Evolutionary conservation across 2,888 invertebrate genomes (phyloP).

Genomic region (Hypercompe scribonia): DNA sequence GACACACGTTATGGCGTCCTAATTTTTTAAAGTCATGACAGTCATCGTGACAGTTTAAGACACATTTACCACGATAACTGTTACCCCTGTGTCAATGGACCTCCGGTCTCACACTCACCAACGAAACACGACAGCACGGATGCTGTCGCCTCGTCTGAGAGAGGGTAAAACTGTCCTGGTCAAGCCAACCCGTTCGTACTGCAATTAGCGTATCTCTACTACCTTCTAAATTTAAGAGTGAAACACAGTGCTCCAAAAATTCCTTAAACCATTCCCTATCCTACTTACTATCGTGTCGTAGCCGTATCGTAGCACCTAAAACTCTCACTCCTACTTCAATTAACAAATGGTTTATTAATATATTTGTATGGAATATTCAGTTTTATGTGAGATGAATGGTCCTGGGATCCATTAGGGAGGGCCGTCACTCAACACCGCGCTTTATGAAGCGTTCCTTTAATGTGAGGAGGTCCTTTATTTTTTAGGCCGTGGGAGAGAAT

Average conservation of each 20-base stretch:
- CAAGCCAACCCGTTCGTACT: no score
- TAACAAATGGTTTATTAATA: slow-evolving; percentile 37
- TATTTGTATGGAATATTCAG: slow-evolving; percentile 43
- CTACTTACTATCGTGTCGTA: slow-evolving; percentile 11
- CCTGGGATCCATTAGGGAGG: slow-evolving; percentile 54
- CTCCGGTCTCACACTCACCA: no score
- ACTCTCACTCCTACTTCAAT: slow-evolving; percentile 26
- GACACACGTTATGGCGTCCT: no score
- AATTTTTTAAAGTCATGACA: no score
- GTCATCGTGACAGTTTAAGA: no score
- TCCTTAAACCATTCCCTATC: not conserved
- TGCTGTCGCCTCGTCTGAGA: no score
- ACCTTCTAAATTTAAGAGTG: not conserved
- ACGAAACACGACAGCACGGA: no score
- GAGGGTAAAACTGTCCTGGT: no score
- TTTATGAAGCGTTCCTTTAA: slow-evolving; percentile 42
- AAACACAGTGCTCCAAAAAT: no score
- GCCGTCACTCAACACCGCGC: slow-evolving; percentile 54
- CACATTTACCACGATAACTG: no score
- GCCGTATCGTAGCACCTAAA: slow-evolving; percentile 16
- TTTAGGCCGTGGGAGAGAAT: slow-evolving; percentile 34
- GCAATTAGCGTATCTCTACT: no score
- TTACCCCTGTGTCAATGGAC: no score
- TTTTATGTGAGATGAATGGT: slow-evolving; percentile 60
- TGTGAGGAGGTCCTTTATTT: slow-evolving; percentile 30